Percentiles rank a stretch among this genome's conserved stretches.
These are phyloP conservation scores for Oryzias celebensis DNA, from an alignment of 2,113 vertebrate species.

Conservation along the genomic window DNA sequence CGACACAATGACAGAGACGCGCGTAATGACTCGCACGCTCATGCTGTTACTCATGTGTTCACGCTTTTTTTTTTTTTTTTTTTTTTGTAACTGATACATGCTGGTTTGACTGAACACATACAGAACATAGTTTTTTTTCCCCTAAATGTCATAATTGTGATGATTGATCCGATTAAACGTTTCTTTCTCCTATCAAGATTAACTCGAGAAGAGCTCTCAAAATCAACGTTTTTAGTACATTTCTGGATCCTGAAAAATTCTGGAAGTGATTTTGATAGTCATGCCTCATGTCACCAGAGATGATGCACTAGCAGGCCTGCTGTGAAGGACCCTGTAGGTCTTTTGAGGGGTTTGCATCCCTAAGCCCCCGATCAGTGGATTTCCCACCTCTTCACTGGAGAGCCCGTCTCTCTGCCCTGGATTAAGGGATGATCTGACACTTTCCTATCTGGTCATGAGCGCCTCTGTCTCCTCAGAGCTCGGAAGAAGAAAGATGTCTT, in stretches of 20 bases:
- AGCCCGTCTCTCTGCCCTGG: slow-evolving; percentile 62
- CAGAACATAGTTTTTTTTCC: no score
- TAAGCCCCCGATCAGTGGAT: slow-evolving; percentile 74
- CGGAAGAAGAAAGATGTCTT: slow-evolving; percentile 62
- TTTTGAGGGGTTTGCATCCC: slow-evolving; percentile 59
- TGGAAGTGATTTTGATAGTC: no score
- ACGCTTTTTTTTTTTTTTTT: no score
- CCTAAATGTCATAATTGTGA: no score
- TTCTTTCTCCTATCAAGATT: no score
- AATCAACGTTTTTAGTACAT: no score
- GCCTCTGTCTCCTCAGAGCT: slow-evolving; percentile 52
- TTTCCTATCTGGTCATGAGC: slow-evolving; percentile 59
- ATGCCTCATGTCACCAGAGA: no score
- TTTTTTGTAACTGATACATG: slow-evolving; percentile 15
- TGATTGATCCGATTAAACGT: no score
- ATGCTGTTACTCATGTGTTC: slow-evolving; percentile 44
- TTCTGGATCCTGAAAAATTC: no score
- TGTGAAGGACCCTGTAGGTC: slow-evolving; percentile 58
- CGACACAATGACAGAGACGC: slow-evolving; percentile 61
- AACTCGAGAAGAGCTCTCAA: no score
- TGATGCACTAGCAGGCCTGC: slow-evolving; percentile 25
- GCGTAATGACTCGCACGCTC: slow-evolving; percentile 49
- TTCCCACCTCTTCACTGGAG: slow-evolving; percentile 72
- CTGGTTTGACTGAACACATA: neutral
- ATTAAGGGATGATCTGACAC: slow-evolving; percentile 76